These are phyloP conservation scores for Miichthys miiuy DNA, from an alignment of 2,797 vertebrate genomes.

Conservation along the genomic window DNA sequence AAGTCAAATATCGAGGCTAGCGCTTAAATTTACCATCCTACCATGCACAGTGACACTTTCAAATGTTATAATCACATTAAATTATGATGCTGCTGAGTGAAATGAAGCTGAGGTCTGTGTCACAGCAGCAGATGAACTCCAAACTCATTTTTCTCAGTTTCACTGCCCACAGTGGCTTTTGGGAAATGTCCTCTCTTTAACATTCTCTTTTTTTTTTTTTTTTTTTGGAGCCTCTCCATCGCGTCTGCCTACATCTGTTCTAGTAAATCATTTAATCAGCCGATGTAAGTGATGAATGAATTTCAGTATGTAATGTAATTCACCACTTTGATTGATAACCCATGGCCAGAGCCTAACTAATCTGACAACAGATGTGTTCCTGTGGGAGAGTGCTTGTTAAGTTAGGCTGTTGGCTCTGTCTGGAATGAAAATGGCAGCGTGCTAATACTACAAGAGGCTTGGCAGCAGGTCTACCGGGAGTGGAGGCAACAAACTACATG, in stretches of 20 bases:
- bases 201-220: constrained; percentile 17
- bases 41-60: constrained; percentile 23
- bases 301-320: constrained; percentile 55
- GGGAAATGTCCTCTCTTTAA: constrained; percentile 24
- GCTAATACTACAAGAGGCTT: constrained; percentile 54
- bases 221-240: constrained; percentile 35
- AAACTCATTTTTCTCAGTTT: constrained; percentile 32
- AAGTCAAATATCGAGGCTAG: constrained; percentile 32
- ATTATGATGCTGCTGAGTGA: constrained; percentile 25
- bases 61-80: constrained; percentile 12
- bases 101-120: constrained; percentile 27
- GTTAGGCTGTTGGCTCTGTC: constrained; percentile 53
- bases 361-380: constrained; percentile 73
- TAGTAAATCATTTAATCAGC: constrained; percentile 64
- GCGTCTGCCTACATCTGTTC: constrained; percentile 49
- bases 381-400: constrained; percentile 63
- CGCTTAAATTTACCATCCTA: constrained; percentile 18
- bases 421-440: constrained; percentile 37
- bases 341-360: constrained; percentile 49
- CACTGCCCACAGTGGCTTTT: constrained; percentile 14
- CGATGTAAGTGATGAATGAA: constrained; percentile 63
- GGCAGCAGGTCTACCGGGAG: constrained; percentile 56
- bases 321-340: constrained; percentile 73
- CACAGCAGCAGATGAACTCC: constrained; percentile 26
- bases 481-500: constrained; percentile 39